Evolutionary conservation across 2,113 vertebrate species (phyloP), one percentile per base, ranked within the genome.

Genomic region (Cheilinus undulatus): DNA sequence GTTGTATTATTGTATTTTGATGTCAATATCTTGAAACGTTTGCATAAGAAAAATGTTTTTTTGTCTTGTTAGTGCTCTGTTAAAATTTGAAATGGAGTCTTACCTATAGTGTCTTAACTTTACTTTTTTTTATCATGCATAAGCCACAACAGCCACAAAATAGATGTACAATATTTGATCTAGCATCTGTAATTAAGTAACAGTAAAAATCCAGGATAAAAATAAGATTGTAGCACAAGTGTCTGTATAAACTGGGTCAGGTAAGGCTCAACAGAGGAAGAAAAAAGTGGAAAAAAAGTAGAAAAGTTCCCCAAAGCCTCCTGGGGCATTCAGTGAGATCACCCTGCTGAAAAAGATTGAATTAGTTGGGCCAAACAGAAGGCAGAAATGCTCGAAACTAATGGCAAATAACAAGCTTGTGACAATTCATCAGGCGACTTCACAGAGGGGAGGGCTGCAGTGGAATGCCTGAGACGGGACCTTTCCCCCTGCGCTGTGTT

Each of bases 321-420:
- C 75, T 54, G 62, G 56, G 82, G 80, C 76, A 83, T 88, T 90
- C 80, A 91, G 83, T 87, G 58, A 88, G 87, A 90, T 92, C 92
- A 90, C 81, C 85, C 85, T 80, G 80, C 76, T 58, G 88, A 88
- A 11, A 89, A 89, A 89, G 88, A 92, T 89, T 91, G 91, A 91
- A 93, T 92, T 89, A 92, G 90, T 88, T 90, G 85, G 86, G 84
- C 89, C 88, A 90, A 42, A 86, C 83, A 87, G 89, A 88, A 80
- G 83, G 86, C 74, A 85, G 86, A 90, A 90, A 91, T 76, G 86
- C 82, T 84, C 85, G 83, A 90, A 92, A 90, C 85, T 91, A 92
- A 91, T 89, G 84, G 91, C 88, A 93, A 93, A 90, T 93, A 93
- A 93, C 90, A 93, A 92, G 92, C 92, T 91, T 92, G 92, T 92